Percentiles rank a stretch among this genome's conserved stretches.
Conservation (phyloP, 2,113 vertebrate species). For the Asarcornis scutulata region DNA sequence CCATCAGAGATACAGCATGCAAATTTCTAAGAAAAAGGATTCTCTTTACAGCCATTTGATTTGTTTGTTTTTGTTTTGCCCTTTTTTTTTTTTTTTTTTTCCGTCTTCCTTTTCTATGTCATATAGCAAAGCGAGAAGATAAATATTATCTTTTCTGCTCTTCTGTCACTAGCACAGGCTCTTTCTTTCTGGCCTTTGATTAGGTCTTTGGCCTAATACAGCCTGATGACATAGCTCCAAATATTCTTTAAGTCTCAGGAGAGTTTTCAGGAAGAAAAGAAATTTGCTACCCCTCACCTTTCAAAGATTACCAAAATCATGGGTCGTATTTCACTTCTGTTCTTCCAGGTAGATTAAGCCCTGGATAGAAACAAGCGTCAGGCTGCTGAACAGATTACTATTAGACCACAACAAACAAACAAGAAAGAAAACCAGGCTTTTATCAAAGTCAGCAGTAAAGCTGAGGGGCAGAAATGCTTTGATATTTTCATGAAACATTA, state of each 20-base stretch:
- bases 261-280: background rate
- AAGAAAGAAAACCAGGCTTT: background rate
- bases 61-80: no score
- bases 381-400: background rate
- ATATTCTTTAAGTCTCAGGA: background rate
- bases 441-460: background rate
- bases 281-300: background rate
- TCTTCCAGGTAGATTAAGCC: background rate
- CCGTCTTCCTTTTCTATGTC: background rate
- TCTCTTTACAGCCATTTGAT: background rate
- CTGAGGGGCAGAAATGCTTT: conserved; percentile 11
- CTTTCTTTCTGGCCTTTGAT: background rate
- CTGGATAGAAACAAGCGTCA: background rate
- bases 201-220: background rate
- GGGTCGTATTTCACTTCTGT: background rate
- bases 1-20: background rate
- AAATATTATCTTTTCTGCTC: background rate
- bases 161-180: background rate
- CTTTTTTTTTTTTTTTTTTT: background rate
- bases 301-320: background rate
- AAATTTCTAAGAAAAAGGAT: background rate
- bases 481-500: conserved; percentile 36
- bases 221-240: background rate
- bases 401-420: conserved; percentile 27
- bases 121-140: background rate